Conservation (phyloP, 2,113 vertebrate genomes). For the Ptyas mucosa region DNA sequence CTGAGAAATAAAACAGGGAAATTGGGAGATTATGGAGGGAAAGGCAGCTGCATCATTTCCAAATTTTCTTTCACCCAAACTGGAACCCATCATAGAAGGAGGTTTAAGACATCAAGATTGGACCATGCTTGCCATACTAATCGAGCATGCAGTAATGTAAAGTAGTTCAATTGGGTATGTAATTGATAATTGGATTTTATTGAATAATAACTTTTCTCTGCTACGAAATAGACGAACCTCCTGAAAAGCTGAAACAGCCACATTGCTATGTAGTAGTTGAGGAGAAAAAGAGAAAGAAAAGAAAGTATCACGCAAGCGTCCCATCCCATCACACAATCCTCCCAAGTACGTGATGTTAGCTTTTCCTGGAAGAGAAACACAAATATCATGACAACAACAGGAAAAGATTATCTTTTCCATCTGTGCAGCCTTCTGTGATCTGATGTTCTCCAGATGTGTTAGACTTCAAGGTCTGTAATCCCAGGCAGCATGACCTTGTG, state of each 20-base stretch:
- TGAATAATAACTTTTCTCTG: neutral
- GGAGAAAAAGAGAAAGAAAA: neutral
- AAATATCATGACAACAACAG: neutral
- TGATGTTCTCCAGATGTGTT: neutral
- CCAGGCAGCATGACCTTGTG: neutral
- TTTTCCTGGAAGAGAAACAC: neutral
- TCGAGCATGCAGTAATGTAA: neutral
- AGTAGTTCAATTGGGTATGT: neutral
- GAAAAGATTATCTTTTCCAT: neutral
- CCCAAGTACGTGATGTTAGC: neutral
- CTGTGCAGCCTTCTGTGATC: neutral
- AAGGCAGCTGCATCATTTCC: neutral
- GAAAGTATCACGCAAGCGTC: neutral
- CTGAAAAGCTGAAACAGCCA: neutral
- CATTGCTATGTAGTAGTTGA: neutral
- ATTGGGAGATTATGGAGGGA: neutral
- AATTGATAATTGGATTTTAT: neutral
- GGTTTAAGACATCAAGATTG: neutral
- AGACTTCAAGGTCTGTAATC: neutral
- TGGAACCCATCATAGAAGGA: neutral
- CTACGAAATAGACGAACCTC: neutral
- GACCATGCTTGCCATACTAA: too few species aligned
- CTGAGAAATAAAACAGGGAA: neutral
- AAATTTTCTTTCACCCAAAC: neutral
- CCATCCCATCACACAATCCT: neutral